phyloP scores from a whole-genome alignment of 1,140 invertebrate genomes.

The Drosophila rhopaloa region DNA sequence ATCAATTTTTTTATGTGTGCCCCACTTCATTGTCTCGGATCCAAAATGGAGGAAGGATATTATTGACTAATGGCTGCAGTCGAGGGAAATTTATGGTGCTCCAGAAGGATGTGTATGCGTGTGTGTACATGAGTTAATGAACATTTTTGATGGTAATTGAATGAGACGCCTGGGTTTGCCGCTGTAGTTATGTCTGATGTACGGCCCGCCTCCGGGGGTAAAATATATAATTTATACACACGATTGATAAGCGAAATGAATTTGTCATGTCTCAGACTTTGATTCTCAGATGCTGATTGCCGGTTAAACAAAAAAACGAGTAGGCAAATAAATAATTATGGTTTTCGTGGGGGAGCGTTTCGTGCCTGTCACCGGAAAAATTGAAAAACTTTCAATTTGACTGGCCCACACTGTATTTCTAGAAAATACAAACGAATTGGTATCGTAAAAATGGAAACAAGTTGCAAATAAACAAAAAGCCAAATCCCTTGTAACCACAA shows the following conservation, averaged over 20 bases:
- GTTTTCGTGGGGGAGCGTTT: not conserved
- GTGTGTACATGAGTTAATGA: slow-evolving; percentile 40
- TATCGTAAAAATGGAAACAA: slow-evolving; percentile 46
- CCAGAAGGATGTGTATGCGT: slow-evolving; percentile 12
- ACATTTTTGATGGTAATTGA: slow-evolving; percentile 60
- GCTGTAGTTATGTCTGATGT: slow-evolving; percentile 40
- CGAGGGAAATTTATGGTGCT: slow-evolving; percentile 48
- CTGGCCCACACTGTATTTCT: slow-evolving; percentile 10
- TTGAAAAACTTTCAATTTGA: slow-evolving; percentile 27
- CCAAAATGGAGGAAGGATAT: slow-evolving; percentile 33
- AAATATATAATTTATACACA: slow-evolving; percentile 44
- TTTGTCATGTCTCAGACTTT: slow-evolving; percentile 36
- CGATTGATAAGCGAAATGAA: slow-evolving; percentile 43
- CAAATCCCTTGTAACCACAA: slow-evolving; percentile 32
- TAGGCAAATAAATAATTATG: slow-evolving; percentile 34
- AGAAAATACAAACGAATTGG: slow-evolving; percentile 25
- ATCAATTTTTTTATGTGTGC: slow-evolving; percentile 20
- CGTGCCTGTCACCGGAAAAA: slow-evolving; percentile 33
- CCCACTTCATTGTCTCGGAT: slow-evolving; percentile 35
- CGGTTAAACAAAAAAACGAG: slow-evolving; percentile 10
- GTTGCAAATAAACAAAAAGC: slow-evolving; percentile 36
- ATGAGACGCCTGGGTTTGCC: slow-evolving; percentile 35
- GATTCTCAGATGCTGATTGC: slow-evolving; percentile 37
- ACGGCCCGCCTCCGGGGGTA: slow-evolving; percentile 13
- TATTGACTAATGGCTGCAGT: slow-evolving; percentile 52